Conservation (phyloP, 2,888 invertebrate genomes). For the Apodemia duryi region DNA sequence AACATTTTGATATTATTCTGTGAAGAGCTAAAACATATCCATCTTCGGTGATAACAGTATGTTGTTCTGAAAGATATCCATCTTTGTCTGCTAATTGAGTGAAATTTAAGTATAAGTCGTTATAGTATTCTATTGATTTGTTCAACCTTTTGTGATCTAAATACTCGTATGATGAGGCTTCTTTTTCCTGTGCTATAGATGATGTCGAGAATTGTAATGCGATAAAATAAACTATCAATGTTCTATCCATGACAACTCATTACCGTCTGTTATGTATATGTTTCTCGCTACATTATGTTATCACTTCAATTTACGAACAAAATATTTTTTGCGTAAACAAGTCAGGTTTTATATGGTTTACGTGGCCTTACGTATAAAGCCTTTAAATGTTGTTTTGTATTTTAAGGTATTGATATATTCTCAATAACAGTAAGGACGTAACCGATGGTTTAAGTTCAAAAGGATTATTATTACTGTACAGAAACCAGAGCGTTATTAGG, state of each 20-base stretch:
- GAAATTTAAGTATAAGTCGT: constrained; percentile 52
- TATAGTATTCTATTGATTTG: constrained; percentile 25
- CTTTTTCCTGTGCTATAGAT: constrained; percentile 46
- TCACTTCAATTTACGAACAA: not conserved
- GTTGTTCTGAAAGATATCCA: constrained; percentile 35
- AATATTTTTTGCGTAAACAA: too few species aligned
- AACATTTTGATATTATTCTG: constrained; percentile 43
- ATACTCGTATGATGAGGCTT: constrained; percentile 41
- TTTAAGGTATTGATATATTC: not conserved
- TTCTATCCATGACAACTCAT: not conserved
- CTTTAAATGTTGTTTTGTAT: constrained; percentile 29
- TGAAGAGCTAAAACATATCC: constrained; percentile 39
- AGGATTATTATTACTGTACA: not conserved
- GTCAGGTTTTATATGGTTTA: too few species aligned
- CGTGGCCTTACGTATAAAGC: constrained; percentile 59
- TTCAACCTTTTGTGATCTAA: constrained; percentile 19
- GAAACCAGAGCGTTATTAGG: not conserved
- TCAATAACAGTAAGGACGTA: not conserved
- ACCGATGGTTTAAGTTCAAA: not conserved
- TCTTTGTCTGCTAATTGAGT: constrained; percentile 39
- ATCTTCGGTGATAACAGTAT: constrained; percentile 41
- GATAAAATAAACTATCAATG: not conserved
- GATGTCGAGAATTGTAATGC: constrained; percentile 41
- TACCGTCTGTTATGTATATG: not conserved
- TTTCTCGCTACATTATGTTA: not conserved